Evolutionary conservation across 1,140 invertebrate genomes (phyloP).

Genomic region (Heliconius eleuchia): DNA sequence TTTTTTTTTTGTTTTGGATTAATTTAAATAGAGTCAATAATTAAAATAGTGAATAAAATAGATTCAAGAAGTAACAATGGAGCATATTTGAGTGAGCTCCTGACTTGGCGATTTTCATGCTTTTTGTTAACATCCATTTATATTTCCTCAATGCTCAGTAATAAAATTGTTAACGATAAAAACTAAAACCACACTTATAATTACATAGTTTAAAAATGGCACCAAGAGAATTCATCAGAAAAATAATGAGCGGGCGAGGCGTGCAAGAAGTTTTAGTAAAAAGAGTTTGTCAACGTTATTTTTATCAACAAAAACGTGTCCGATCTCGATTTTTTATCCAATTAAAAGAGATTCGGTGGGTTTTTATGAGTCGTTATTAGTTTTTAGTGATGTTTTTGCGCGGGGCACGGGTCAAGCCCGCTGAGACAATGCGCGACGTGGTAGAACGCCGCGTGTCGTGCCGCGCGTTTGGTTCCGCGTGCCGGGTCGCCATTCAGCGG

Average conservation of each 20-base stretch:
- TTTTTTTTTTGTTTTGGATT: neutral
- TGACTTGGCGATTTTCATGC: constrained; percentile 27
- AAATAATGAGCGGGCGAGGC: constrained; percentile 27
- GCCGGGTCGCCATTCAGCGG: constrained; percentile 69
- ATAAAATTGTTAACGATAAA: constrained; percentile 27
- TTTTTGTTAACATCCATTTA: constrained; percentile 25
- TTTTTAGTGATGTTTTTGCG: constrained; percentile 64
- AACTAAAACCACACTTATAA: constrained; percentile 32
- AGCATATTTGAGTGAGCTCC: neutral
- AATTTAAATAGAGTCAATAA: constrained; percentile 12
- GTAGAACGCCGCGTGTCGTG: constrained; percentile 62
- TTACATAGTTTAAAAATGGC: constrained; percentile 36
- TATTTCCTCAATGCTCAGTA: constrained; percentile 22
- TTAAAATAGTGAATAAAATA: constrained; percentile 9
- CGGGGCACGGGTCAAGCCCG: constrained; percentile 76
- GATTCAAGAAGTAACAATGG: constrained; percentile 9
- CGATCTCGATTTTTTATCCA: constrained; percentile 63
- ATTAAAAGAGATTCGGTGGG: constrained; percentile 56
- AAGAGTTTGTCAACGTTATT: constrained; percentile 44
- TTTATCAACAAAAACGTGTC: constrained; percentile 49
- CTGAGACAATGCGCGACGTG: constrained; percentile 74
- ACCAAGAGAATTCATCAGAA: constrained; percentile 35
- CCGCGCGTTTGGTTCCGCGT: constrained; percentile 73
- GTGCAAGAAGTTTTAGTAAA: constrained; percentile 40
- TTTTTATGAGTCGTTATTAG: constrained; percentile 60